Evolutionary conservation across 2,797 vertebrate genomes (phyloP).

Genomic region (Heliangelus exortis): DNA sequence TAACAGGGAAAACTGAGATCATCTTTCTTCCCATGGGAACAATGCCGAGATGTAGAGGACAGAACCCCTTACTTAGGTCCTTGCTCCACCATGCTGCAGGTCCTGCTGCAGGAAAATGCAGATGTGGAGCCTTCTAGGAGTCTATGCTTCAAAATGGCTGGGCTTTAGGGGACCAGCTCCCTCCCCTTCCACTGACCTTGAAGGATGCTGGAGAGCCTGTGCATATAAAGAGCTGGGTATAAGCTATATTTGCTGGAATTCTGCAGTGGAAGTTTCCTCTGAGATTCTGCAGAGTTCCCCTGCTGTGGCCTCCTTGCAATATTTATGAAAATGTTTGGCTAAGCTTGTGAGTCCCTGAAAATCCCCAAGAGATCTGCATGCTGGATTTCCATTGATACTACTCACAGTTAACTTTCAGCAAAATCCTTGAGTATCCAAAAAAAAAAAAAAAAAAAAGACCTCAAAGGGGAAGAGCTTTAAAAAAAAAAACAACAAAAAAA

Average conservation of each 20-base stretch:
- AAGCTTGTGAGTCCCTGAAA: background rate
- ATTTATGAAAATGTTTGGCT: constrained; percentile 35
- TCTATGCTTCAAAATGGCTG: background rate
- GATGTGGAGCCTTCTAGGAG: background rate
- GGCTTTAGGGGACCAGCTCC: background rate
- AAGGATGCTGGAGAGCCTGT: background rate
- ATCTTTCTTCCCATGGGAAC: background rate
- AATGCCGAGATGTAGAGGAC: background rate
- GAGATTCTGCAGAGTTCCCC: constrained; percentile 1
- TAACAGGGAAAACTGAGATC: background rate
- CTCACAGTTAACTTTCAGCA: background rate
- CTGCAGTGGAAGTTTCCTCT: background rate
- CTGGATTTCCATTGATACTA: background rate
- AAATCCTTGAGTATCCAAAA: background rate
- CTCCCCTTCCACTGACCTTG: background rate
- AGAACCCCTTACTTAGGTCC: background rate
- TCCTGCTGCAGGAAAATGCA: background rate
- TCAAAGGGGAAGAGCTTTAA: background rate
- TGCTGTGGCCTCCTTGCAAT: constrained; percentile 7
- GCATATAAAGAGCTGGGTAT: background rate
- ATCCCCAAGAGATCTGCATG: constrained; percentile 7
- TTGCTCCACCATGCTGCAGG: background rate
- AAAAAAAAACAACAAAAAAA: background rate
- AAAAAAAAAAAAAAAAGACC: background rate
- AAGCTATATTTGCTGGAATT: background rate